Evolutionary conservation across 2,113 vertebrate species (phyloP).

Genomic region (Sturnira hondurensis): DNA sequence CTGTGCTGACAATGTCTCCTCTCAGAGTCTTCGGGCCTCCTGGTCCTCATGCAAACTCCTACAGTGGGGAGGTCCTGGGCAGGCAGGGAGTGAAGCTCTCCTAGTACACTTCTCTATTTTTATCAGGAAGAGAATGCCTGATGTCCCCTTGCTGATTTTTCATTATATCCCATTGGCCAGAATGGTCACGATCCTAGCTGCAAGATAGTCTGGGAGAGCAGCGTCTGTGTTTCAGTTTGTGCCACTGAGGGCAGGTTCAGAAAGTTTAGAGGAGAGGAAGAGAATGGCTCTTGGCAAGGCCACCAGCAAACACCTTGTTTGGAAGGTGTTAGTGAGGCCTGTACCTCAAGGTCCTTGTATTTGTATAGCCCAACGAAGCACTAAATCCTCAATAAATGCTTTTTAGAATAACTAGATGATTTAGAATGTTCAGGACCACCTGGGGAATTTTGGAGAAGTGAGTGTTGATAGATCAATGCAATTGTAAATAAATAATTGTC

Average conservation of each 20-base stretch:
- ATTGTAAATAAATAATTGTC: not conserved
- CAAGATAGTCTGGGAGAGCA: not conserved
- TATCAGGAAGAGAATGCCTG: not conserved
- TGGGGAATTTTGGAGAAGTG: not conserved
- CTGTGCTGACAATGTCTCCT: not conserved
- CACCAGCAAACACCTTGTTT: too few species aligned
- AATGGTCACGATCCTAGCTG: not conserved
- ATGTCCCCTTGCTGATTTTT: not conserved
- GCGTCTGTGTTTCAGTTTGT: not conserved
- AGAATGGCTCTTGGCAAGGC: not conserved
- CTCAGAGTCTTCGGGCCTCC: too few species aligned
- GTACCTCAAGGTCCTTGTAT: not conserved
- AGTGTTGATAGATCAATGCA: not conserved
- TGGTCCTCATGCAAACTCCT: not conserved
- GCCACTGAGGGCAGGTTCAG: not conserved
- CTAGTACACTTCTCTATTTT: not conserved
- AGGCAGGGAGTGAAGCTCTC: not conserved
- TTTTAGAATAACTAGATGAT: not conserved
- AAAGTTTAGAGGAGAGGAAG: not conserved
- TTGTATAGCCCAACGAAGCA: not conserved
- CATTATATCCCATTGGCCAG: not conserved
- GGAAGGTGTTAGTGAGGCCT: not conserved
- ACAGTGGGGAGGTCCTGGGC: not conserved
- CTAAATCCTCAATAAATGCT: not conserved
- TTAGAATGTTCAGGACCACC: not conserved